These are phyloP conservation scores for Tympanuchus pallidicinctus DNA, from an alignment of 2,113 vertebrate species.

Conservation along the genomic window DNA sequence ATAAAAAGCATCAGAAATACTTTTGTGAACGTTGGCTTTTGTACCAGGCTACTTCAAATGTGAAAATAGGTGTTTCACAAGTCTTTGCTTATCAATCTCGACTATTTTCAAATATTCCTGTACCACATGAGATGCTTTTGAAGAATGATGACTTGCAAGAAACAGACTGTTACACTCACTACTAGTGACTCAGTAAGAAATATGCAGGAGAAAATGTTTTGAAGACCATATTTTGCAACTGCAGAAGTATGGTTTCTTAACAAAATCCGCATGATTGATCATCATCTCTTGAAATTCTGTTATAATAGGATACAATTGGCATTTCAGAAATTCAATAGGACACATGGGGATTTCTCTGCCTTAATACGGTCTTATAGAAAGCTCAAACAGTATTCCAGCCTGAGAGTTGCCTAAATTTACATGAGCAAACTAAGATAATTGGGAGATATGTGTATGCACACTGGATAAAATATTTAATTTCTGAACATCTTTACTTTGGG, in stretches of 20 bases:
- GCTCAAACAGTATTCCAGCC: neutral
- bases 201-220: neutral
- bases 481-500: neutral
- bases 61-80: neutral
- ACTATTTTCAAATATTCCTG: neutral
- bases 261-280: neutral
- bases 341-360: neutral
- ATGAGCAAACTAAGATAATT: neutral
- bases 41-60: neutral
- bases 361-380: neutral
- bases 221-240: neutral
- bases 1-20: neutral
- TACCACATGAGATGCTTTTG: neutral
- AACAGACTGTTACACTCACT: neutral
- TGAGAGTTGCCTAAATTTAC: neutral
- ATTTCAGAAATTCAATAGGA: neutral
- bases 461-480: neutral
- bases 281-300: neutral
- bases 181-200: neutral
- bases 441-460: rapidly evolving
- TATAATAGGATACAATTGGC: too few species aligned
- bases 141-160: neutral
- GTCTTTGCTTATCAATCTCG: neutral
- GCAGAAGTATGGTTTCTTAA: neutral
- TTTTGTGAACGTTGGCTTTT: neutral